Evolutionary conservation across 2,113 vertebrate genomes (phyloP).

Genomic region (Blennius ocellaris): DNA sequence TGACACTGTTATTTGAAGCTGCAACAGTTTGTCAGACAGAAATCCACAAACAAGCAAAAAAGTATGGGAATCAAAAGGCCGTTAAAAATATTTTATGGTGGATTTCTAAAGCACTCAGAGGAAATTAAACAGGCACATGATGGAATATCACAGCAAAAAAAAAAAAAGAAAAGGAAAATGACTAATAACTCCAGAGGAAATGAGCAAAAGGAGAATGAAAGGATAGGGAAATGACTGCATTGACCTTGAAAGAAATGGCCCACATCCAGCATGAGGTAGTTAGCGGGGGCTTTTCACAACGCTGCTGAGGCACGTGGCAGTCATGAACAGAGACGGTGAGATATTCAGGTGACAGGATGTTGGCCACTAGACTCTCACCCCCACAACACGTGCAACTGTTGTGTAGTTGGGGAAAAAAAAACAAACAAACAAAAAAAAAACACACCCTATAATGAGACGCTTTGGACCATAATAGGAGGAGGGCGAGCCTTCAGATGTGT

Average conservation of each 20-base stretch:
- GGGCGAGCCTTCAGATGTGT: slow-evolving; percentile 23
- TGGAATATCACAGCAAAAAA: background rate
- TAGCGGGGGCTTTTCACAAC: slow-evolving; percentile 30
- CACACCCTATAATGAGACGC: background rate
- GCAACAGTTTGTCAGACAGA: background rate
- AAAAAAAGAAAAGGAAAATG: background rate
- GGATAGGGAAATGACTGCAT: slow-evolving; percentile 6
- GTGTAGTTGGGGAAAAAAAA: background rate
- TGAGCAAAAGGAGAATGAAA: background rate
- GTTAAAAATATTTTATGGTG: background rate
- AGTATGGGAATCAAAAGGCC: background rate
- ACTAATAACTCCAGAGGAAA: background rate
- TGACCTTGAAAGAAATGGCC: slow-evolving; percentile 52
- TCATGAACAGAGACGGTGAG: slow-evolving; percentile 19
- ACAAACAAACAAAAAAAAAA: background rate
- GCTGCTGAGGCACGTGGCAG: slow-evolving; percentile 25
- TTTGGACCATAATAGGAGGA: slow-evolving; percentile 2
- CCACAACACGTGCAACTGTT: background rate
- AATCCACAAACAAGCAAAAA: background rate
- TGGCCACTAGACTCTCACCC: slow-evolving; percentile 16
- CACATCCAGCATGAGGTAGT: slow-evolving; percentile 1
- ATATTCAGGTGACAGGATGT: slow-evolving; percentile 34
- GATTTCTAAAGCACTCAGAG: background rate
- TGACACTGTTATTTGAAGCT: background rate
- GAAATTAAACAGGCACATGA: slow-evolving; percentile 3